Evolutionary conservation across 2,797 vertebrate species (phyloP), one percentile per base, ranked within the genome.

Genomic region (Potorous gilbertii): DNA sequence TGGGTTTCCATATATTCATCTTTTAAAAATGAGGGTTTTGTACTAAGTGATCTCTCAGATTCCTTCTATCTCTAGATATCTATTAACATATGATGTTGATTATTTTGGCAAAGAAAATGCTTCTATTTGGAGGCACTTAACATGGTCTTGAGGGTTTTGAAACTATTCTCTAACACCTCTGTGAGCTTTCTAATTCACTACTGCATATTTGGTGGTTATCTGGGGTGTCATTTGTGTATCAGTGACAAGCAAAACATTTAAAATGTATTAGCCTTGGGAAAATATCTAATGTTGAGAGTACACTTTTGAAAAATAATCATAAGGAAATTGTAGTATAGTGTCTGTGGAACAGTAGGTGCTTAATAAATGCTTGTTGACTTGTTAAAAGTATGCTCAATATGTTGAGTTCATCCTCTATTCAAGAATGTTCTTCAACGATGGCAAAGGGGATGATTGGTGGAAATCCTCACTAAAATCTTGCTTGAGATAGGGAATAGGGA

Each of bases 181-280:
- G 62, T 21, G 96, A 87, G 14, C 59, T 56, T 46, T 93, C 57
- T 92, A 55, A 55, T 10, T 5, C 87, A 40, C 46, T 52, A 40
- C 18, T 93, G 96, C 57, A 94, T 93, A 92, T 24, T 56, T 24
- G 92, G 55, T 54, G 93, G 40, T 46, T 55, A 92, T 31, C 50
- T 54, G 81, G 18, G 56, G 27, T 54, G 18, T 81, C 46, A 92
- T 59, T 95, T 92, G 21, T 50, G 56, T 66, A 46, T 18, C 55
- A 95, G 91, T 16, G 54, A 91, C 6, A 91, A 97, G 93, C 56
- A 54, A 95, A 91, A 94, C 96, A 89, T 74, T 95, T 96, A 92
- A 93, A 94, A 81, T 29, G 54, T 28, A 92, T 40, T 34, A 93
- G 90, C 2, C 46, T 94, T 96, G 87, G 91, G 93, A 93, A 94